Evolutionary conservation across 2,113 vertebrate species (phyloP), one percentile per base, ranked within the genome.

Genomic region (Hylia prasina): DNA sequence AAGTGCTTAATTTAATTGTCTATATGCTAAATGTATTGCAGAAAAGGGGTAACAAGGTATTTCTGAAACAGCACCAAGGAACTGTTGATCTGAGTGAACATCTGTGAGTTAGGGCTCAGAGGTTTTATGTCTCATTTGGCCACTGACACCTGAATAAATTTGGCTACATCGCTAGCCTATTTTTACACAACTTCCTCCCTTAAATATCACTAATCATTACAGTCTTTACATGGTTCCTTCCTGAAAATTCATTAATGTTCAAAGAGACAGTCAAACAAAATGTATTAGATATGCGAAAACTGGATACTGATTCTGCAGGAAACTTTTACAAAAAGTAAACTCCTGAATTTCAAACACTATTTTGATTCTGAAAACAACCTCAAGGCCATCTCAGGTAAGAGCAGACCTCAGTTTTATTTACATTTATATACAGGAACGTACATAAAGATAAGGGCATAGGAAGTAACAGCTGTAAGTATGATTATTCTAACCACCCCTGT

Each of bases 71-170:
- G 48, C 58, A 80, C 11, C 0, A 1, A 65, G 48, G 58, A 86
- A 18, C 33, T 42, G 53, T 50, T 86, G 86, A 54, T 82, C n/a
- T 82, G 53, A 72, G 16, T 10, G 40, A 71, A 71, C 60, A 42
- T 21, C 48, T 85, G 44, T 64, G 91, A 95, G n/a, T 61, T 40
- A 71, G 23, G 39, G 50, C 30, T 90, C 63, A 57, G 40, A 68
- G 17, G 11, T 73, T 88, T 86, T 57, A 69, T 57, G n/a, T 63
- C 63, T 79, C 6, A 1, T 72, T 94, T 90, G 90, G 54, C 50
- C 45, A 73, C 58, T 58, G 72, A 84, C n/a, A 89, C n/a, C 48
- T 92, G 66, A 90, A 89, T 72, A 92, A 96, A 89, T 40, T 47
- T 89, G 69, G 80, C 42, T 82, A 73, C 40, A 47, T 63, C 9